A percentile compares a stretch with the other conserved stretches of the same genome.
These are phyloP conservation scores for Vidua macroura DNA, from an alignment of 2,113 vertebrate species.

Conservation along the genomic window DNA sequence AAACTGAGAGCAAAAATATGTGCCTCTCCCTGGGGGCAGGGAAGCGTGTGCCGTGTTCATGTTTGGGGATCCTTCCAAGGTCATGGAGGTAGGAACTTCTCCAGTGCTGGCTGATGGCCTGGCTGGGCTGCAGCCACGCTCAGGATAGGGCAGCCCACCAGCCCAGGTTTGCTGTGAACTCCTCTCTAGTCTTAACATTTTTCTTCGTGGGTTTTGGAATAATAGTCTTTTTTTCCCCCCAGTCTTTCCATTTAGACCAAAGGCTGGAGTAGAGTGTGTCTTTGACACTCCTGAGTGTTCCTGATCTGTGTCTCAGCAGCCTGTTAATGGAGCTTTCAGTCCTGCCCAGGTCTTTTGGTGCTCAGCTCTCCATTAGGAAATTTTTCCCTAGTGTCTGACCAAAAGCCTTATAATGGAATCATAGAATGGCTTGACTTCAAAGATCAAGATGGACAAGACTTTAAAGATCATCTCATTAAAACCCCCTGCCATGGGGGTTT, in stretches of 20 bases:
- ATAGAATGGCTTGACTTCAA: neutral
- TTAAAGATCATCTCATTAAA: neutral
- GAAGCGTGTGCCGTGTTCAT: neutral
- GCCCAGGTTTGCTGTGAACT: neutral
- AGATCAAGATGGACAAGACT: neutral
- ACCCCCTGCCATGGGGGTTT: too few species aligned
- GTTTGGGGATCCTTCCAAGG: neutral
- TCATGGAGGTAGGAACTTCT: neutral
- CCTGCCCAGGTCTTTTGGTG: neutral
- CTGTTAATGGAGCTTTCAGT: neutral
- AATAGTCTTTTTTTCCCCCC: neutral
- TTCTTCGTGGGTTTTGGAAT: neutral
- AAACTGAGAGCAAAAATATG: conserved; percentile 42
- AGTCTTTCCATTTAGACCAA: neutral
- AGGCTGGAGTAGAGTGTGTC: neutral
- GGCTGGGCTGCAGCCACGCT: neutral
- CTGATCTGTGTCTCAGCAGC: neutral
- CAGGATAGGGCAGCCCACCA: neutral
- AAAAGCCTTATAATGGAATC: neutral
- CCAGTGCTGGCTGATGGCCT: neutral
- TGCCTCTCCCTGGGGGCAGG: conserved; percentile 28
- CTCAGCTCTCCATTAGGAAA: neutral
- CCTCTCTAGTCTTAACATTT: neutral
- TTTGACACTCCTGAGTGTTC: neutral
- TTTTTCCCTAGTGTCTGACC: neutral